Evolutionary conservation across 2,797 vertebrate genomes (phyloP).

Genomic region (Lagocephalus sceleratus): DNA sequence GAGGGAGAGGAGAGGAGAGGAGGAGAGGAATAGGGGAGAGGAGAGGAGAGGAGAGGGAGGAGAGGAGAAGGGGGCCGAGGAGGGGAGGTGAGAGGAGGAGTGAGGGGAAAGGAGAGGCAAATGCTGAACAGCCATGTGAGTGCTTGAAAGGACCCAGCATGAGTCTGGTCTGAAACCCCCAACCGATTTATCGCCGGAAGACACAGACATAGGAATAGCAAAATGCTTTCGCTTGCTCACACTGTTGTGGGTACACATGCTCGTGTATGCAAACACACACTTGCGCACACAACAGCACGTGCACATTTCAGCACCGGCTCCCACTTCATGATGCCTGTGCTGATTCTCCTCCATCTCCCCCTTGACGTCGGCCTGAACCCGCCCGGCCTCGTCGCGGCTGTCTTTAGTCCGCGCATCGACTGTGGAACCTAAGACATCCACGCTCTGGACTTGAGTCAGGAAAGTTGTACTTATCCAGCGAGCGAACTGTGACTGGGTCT

Average conservation of each 20-base stretch:
- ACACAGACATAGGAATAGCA: conserved; percentile 62
- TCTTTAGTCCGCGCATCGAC: conserved; percentile 21
- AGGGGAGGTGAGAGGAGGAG: conserved; percentile 11
- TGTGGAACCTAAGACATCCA: conserved; percentile 3
- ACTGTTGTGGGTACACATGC: not conserved
- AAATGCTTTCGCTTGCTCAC: conserved; percentile 41
- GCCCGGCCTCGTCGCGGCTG: conserved; percentile 38
- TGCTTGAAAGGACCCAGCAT: conserved; percentile 63
- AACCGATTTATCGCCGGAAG: conserved; percentile 61
- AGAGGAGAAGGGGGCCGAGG: conserved; percentile 21
- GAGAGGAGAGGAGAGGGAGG: conserved; percentile 21
- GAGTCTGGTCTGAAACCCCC: conserved; percentile 65
- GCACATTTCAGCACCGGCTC: conserved; percentile 17
- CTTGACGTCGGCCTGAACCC: conserved; percentile 32
- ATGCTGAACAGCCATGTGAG: conserved; percentile 60
- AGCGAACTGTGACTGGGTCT: not conserved
- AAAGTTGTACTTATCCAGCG: not conserved
- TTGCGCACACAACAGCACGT: conserved; percentile 14
- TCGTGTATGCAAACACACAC: conserved; percentile 3
- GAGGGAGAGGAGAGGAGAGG: conserved; percentile 15
- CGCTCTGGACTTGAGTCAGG: not conserved
- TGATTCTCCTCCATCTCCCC: conserved; percentile 17
- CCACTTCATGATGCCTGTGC: conserved; percentile 24
- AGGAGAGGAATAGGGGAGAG: conserved; percentile 31
- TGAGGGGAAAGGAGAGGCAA: conserved; percentile 43